Evolutionary conservation across 2,113 vertebrate genomes (phyloP).

Genomic region (Nettapus auritus): DNA sequence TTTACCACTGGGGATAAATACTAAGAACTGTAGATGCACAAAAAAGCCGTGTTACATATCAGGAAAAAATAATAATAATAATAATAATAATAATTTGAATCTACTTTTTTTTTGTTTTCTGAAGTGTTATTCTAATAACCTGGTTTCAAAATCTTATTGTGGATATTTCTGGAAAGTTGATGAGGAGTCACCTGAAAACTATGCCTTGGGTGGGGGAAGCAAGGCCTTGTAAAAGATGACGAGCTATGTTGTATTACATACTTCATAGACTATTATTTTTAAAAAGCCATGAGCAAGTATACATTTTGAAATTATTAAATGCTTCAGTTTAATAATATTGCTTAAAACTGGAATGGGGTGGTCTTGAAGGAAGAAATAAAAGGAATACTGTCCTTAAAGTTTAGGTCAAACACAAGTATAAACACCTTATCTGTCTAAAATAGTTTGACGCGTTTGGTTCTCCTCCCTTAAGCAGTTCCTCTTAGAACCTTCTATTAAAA

Average conservation of each 20-base stretch:
- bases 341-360: not conserved
- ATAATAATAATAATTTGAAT: no score
- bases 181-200: not conserved
- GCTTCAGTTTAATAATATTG: not conserved
- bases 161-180: not conserved
- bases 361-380: not conserved
- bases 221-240: not conserved
- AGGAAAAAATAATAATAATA: not conserved
- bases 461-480: not conserved
- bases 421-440: not conserved
- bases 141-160: not conserved
- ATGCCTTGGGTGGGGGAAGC: rapidly evolving
- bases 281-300: not conserved
- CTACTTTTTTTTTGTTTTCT: not conserved
- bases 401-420: not conserved
- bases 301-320: not conserved
- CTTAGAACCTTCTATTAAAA: not conserved
- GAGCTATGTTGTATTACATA: not conserved
- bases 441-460: not conserved
- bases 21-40: not conserved
- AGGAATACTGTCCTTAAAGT: not conserved
- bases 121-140: not conserved
- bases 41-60: not conserved
- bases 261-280: no score
- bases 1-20: not conserved